Conservation (phyloP, 2,888 invertebrate genomes). For the Hybos culiciformis region DNA sequence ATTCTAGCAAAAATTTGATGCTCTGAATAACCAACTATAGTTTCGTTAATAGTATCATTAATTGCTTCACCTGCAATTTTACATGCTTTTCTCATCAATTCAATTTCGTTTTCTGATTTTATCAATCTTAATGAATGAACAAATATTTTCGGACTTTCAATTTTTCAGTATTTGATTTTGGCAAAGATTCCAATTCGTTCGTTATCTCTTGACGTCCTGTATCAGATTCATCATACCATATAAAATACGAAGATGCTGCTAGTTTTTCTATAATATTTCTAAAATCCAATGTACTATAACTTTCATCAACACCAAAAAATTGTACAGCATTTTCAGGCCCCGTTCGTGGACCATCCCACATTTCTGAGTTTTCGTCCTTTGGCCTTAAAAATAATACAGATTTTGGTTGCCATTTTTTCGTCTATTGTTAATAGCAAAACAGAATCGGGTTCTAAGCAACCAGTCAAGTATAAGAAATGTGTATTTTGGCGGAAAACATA, state of each 20-base stretch:
- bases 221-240: constrained; percentile 54
- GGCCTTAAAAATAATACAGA: constrained; percentile 31
- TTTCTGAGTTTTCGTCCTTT: constrained; percentile 58
- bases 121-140: constrained; percentile 50
- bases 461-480: constrained; percentile 78
- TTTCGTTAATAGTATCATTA: constrained; percentile 58
- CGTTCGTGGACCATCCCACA: constrained; percentile 89
- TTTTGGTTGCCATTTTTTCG: constrained; percentile 22
- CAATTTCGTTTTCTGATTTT: constrained; percentile 73
- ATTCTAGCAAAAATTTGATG: constrained; percentile 70
- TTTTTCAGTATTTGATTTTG: not conserved
- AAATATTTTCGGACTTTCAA: constrained; percentile 31
- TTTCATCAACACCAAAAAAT: constrained; percentile 69
- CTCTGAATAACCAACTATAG: constrained; percentile 60
- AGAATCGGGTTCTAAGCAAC: constrained; percentile 81
- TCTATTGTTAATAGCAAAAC: constrained; percentile 47
- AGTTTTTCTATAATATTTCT: constrained; percentile 50
- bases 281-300: constrained; percentile 53
- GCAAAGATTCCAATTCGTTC: constrained; percentile 1
- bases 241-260: not conserved
- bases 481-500: constrained; percentile 91
- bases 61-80: constrained; percentile 69
- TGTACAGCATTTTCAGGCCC: constrained; percentile 52
- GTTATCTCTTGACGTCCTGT: constrained; percentile 15
- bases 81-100: constrained; percentile 73